phyloP scores from a whole-genome alignment of 1,140 invertebrate species.

The Atta colombica region DNA sequence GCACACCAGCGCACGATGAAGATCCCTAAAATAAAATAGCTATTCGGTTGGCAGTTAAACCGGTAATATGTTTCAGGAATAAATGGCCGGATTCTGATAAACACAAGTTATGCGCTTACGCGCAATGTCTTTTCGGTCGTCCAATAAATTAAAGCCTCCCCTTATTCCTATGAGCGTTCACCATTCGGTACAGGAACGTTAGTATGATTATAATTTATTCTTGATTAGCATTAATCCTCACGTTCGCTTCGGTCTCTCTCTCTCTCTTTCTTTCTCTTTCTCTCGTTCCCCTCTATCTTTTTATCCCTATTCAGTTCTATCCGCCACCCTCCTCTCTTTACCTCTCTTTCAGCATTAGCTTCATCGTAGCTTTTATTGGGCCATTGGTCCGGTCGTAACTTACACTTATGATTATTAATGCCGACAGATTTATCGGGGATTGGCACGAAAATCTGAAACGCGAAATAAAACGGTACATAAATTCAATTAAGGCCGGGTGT shows the following conservation, averaged over 20 bases:
- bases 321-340: conserved; percentile 33
- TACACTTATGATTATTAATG: conserved; percentile 85
- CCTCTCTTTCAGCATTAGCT: conserved; percentile 76
- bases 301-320: conserved; percentile 45
- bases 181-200: conserved; percentile 63
- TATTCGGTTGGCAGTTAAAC: conserved; percentile 74
- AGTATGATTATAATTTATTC: conserved; percentile 83
- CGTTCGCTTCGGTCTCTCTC: conserved; percentile 38
- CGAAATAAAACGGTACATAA: conserved; percentile 80
- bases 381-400: conserved; percentile 80
- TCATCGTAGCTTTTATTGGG: conserved; percentile 82
- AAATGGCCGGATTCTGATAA: conserved; percentile 78
- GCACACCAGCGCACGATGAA: conserved; percentile 60
- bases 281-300: not conserved
- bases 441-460: conserved; percentile 78
- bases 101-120: conserved; percentile 78
- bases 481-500: conserved; percentile 73
- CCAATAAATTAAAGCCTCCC: conserved; percentile 75
- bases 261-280: conserved; percentile 35
- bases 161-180: not conserved
- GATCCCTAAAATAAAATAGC: conserved; percentile 76
- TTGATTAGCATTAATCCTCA: conserved; percentile 84
- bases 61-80: conserved; percentile 77
- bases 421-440: conserved; percentile 84
- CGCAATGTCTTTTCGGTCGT: conserved; percentile 78